Conservation (phyloP, 2,888 invertebrate genomes). For the Agelastica alni region DNA sequence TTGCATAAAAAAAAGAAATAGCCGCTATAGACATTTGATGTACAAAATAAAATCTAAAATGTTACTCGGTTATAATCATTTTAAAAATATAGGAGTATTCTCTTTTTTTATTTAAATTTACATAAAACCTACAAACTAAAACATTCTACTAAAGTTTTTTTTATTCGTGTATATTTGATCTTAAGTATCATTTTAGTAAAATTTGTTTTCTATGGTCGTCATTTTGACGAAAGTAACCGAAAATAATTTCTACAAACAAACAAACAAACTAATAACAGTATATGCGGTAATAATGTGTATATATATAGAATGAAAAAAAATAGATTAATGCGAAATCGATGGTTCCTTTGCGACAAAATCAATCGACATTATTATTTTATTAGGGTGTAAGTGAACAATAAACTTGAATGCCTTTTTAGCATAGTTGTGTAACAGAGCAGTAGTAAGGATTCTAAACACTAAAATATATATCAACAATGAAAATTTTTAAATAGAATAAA, state of each 20-base stretch:
- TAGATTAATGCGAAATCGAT: conserved; percentile 28
- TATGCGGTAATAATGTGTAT: conserved; percentile 23
- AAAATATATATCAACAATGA: too few relatives aligned
- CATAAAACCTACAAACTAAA: too few relatives aligned
- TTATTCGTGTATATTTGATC: background rate
- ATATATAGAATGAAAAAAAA: conserved; percentile 21
- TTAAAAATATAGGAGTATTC: too few relatives aligned
- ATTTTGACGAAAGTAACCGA: background rate
- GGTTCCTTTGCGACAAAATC: conserved; percentile 21
- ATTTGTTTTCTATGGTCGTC: background rate
- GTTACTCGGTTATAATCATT: too few relatives aligned
- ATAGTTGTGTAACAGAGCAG: background rate
- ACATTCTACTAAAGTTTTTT: background rate
- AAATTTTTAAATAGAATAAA: too few relatives aligned
- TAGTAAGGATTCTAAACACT: too few relatives aligned
- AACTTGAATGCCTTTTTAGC: conserved; percentile 17
- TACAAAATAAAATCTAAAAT: too few relatives aligned
- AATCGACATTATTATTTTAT: conserved; percentile 30
- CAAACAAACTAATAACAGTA: conserved; percentile 29
- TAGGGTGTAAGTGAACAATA: conserved; percentile 26
- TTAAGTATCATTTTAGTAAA: background rate
- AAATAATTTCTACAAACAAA: conserved; percentile 6
- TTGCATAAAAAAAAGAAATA: too few relatives aligned
- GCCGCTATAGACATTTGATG: too few relatives aligned
- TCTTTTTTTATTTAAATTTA: too few relatives aligned